Conservation (phyloP, 2,888 invertebrate genomes). For the Tinea pellionella region DNA sequence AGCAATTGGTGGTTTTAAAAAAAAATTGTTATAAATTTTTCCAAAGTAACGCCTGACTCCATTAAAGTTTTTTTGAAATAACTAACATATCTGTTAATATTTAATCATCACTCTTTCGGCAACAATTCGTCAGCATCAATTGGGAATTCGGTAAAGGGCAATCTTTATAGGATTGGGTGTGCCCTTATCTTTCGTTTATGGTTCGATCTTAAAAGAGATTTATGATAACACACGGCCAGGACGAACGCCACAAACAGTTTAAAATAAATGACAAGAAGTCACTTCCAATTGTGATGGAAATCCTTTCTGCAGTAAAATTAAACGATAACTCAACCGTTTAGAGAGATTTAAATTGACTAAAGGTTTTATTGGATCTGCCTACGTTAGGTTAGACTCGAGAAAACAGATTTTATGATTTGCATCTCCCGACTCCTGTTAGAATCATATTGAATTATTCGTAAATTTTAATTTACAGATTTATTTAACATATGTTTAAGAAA, state of each 20-base stretch:
- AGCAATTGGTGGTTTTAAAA: too few relatives aligned
- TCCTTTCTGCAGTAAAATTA: constrained; percentile 69
- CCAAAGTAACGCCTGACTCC: too few relatives aligned
- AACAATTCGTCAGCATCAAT: constrained; percentile 61
- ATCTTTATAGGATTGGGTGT: constrained; percentile 62
- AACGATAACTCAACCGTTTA: constrained; percentile 66
- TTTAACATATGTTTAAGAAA: neutral
- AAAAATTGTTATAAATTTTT: too few relatives aligned
- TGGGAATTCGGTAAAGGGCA: constrained; percentile 51
- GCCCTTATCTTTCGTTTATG: constrained; percentile 66
- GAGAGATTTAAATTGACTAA: constrained; percentile 63
- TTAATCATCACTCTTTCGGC: neutral
- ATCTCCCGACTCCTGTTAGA: neutral
- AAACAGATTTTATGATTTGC: constrained; percentile 11
- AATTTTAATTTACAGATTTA: neutral
- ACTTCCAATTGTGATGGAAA: constrained; percentile 68
- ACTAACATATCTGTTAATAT: neutral
- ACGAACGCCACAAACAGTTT: constrained; percentile 59
- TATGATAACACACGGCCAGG: constrained; percentile 66
- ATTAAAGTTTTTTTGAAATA: too few relatives aligned
- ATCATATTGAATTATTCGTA: neutral
- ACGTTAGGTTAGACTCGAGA: constrained; percentile 29
- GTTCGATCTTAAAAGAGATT: constrained; percentile 67
- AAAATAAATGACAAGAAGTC: constrained; percentile 69
- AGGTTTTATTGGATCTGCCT: constrained; percentile 53